Conservation (phyloP, 2,888 invertebrate genomes). For the Sphecodes monilicornis region DNA sequence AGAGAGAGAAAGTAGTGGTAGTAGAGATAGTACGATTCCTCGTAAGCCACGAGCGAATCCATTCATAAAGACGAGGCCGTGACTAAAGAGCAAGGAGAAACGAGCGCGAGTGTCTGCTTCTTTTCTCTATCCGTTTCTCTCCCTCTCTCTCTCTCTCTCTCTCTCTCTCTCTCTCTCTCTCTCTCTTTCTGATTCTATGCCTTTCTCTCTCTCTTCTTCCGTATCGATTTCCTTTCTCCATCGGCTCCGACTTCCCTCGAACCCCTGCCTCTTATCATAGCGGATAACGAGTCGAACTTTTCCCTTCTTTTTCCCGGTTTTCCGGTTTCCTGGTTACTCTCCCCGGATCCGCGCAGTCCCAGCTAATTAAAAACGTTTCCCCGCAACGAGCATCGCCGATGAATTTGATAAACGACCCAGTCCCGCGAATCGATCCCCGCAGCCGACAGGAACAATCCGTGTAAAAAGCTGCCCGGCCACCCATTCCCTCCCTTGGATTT, state of each 20-base stretch:
- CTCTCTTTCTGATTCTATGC: slow-evolving; percentile 10
- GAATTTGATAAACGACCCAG: slow-evolving; percentile 51
- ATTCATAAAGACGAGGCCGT: slow-evolving; percentile 81
- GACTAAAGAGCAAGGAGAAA: slow-evolving; percentile 81
- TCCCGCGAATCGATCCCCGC: slow-evolving; percentile 14
- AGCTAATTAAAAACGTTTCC: slow-evolving; percentile 60
- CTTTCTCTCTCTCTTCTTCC: slow-evolving; percentile 26
- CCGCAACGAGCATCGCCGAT: slow-evolving; percentile 32
- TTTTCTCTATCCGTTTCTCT: slow-evolving; percentile 33
- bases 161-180: slow-evolving; percentile 28
- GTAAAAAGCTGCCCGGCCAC: slow-evolving; percentile 3
- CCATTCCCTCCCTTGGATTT: not conserved
- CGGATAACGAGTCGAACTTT: slow-evolving; percentile 73
- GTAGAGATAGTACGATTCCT: slow-evolving; percentile 78
- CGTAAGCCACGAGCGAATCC: slow-evolving; percentile 77
- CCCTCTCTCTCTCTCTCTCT: slow-evolving; percentile 39
- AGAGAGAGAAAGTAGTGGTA: slow-evolving; percentile 71
- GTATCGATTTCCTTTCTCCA: slow-evolving; percentile 57
- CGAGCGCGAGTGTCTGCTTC: slow-evolving; percentile 62
- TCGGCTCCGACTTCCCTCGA: slow-evolving; percentile 23
- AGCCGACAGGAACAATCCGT: not conserved
- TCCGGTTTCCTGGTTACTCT: not conserved
- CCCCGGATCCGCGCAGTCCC: not conserved
- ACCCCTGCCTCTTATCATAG: slow-evolving; percentile 54
- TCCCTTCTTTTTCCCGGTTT: slow-evolving; percentile 35